Conservation (phyloP, 1,140 invertebrate species). For the Amyelois transitella region DNA sequence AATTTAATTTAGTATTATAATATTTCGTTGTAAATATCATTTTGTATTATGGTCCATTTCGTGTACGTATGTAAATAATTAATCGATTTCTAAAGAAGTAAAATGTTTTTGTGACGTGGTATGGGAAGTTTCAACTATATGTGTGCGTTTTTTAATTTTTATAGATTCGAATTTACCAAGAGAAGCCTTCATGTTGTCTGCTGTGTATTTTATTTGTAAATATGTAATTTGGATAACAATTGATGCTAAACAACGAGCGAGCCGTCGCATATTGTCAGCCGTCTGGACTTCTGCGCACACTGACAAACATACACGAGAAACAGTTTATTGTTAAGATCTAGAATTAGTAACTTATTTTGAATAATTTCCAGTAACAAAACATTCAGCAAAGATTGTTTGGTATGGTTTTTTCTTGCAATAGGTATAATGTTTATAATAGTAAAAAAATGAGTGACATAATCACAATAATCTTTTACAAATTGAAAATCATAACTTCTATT, state of each 20-base stretch:
- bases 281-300: conserved; percentile 68
- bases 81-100: not conserved
- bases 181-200: conserved; percentile 50
- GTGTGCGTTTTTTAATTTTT: conserved; percentile 17
- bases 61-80: conserved; percentile 15
- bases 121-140: conserved; percentile 40
- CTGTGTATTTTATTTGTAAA: conserved; percentile 67
- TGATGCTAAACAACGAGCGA: conserved; percentile 62
- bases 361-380: no score
- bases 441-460: no score
- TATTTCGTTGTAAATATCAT: conserved; percentile 47
- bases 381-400: no score
- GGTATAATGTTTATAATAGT: no score
- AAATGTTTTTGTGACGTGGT: not conserved
- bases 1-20: conserved; percentile 25
- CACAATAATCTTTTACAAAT: no score
- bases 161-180: conserved; percentile 48
- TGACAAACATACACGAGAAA: conserved; percentile 7
- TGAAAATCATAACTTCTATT: no score
- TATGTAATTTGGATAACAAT: conserved; percentile 64
- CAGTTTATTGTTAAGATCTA: not conserved
- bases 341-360: not conserved
- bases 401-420: no score
- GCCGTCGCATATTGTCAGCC: conserved; percentile 54
- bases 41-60: conserved; percentile 37